phyloP scores from a whole-genome alignment of 2,888 invertebrate species.

The Spatulosminthurus flaviceps region DNA sequence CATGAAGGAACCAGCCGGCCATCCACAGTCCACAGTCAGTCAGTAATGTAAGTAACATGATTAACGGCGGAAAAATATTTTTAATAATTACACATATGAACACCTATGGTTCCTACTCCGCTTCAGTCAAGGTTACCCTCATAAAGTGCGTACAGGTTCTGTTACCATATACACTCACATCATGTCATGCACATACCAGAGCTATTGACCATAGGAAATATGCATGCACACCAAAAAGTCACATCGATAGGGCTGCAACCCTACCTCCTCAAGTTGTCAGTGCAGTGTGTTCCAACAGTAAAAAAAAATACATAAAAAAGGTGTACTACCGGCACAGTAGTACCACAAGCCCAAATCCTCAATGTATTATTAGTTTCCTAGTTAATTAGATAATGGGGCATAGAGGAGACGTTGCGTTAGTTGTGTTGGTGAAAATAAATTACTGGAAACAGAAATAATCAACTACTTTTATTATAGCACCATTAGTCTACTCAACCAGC shows the following conservation, averaged over 20 bases:
- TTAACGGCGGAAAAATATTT: conserved; percentile 18
- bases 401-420: too few relatives aligned
- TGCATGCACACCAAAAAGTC: too few relatives aligned
- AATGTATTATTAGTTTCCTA: conserved; percentile 18
- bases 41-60: conserved; percentile 18
- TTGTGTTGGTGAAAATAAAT: conserved; percentile 22
- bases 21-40: not conserved
- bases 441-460: conserved; percentile 36
- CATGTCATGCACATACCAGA: too few relatives aligned
- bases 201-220: too few relatives aligned
- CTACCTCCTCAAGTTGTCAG: too few relatives aligned
- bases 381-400: conserved; percentile 34
- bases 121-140: not conserved
- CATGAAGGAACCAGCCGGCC: conserved; percentile 18
- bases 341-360: not conserved
- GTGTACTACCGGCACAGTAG: conserved; percentile 11
- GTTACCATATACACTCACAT: too few relatives aligned
- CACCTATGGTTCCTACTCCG: not conserved
- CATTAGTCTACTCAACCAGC: conserved; percentile 42
- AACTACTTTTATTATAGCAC: conserved; percentile 26
- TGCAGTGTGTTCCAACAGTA: too few relatives aligned
- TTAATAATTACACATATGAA: not conserved
- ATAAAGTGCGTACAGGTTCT: too few relatives aligned
- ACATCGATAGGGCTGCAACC: too few relatives aligned
- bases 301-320: not conserved